phyloP scores from a whole-genome alignment of 2,113 vertebrate species.

The Pyxicephalus adspersus region DNA sequence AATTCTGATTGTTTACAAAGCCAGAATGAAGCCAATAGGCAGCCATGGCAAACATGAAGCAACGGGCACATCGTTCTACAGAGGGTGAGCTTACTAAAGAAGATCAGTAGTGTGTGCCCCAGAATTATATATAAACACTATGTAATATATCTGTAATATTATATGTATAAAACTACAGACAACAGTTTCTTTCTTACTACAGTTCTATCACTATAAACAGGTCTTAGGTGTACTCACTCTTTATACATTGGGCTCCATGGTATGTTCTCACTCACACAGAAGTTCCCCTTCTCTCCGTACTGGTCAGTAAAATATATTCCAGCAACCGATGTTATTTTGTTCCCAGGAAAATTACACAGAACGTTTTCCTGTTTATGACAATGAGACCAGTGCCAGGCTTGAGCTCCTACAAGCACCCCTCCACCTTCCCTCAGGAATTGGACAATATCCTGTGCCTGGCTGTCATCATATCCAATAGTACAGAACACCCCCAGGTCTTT shows the following conservation, averaged over 20 bases:
- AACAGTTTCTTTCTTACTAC: too few species aligned
- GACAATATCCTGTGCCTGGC: conserved; percentile 66
- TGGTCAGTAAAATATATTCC: conserved; percentile 83
- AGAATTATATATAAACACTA: too few species aligned
- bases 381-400: conserved; percentile 83
- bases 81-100: too few species aligned
- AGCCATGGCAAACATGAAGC: too few species aligned
- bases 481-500: conserved; percentile 75
- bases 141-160: too few species aligned
- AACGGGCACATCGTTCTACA: too few species aligned
- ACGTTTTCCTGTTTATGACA: conserved; percentile 71
- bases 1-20: too few species aligned
- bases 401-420: conserved; percentile 83
- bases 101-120: too few species aligned
- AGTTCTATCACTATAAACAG: too few species aligned
- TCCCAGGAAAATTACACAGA: conserved; percentile 79
- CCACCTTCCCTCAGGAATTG: conserved; percentile 81
- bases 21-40: too few species aligned
- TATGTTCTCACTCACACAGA: conserved; percentile 16
- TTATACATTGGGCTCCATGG: not conserved
- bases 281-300: not conserved
- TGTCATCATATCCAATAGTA: conserved; percentile 74
- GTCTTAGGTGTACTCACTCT: conserved; percentile 29
- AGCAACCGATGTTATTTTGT: conserved; percentile 81
- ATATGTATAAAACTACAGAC: too few species aligned